Percentiles rank a stretch among this genome's conserved stretches.
phyloP scores from a whole-genome alignment of 1,140 invertebrate species.

The Penaeus indicus region DNA sequence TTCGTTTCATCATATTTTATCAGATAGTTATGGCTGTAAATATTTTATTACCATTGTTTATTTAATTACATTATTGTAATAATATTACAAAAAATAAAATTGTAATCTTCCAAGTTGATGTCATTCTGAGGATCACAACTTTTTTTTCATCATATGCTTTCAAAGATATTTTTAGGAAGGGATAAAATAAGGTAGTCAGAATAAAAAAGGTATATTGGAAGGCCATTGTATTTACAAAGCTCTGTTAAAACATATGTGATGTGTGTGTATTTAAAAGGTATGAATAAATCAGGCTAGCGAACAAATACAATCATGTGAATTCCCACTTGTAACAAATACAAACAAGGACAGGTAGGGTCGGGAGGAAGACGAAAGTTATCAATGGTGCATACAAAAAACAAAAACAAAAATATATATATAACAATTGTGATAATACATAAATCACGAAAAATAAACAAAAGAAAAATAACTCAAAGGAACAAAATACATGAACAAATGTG shows the following conservation, averaged over 20 bases:
- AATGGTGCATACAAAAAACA: not conserved
- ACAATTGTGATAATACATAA: not conserved
- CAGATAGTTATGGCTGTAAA: too few relatives aligned
- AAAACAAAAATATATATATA: not conserved
- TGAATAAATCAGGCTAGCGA: not conserved
- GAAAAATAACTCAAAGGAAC: not conserved
- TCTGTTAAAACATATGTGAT: slow-evolving; percentile 16
- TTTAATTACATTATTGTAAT: too few relatives aligned
- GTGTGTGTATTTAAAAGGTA: not conserved
- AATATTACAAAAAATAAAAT: too few relatives aligned
- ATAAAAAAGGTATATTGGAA: slow-evolving; percentile 27
- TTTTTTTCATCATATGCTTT: too few relatives aligned
- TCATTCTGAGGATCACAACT: too few relatives aligned
- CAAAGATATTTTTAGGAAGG: not conserved
- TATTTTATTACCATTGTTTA: too few relatives aligned
- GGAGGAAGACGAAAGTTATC: too few relatives aligned
- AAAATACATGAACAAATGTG: too few relatives aligned
- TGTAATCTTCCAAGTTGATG: too few relatives aligned
- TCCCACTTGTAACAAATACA: not conserved
- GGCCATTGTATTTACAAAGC: slow-evolving; percentile 61
- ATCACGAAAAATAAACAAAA: not conserved
- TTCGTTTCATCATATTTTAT: too few relatives aligned
- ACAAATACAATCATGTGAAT: not conserved
- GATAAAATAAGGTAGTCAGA: slow-evolving; percentile 3
- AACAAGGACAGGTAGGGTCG: too few relatives aligned